phyloP scores from a whole-genome alignment of 2,113 vertebrate genomes.

The Lichenostomus cassidix region DNA sequence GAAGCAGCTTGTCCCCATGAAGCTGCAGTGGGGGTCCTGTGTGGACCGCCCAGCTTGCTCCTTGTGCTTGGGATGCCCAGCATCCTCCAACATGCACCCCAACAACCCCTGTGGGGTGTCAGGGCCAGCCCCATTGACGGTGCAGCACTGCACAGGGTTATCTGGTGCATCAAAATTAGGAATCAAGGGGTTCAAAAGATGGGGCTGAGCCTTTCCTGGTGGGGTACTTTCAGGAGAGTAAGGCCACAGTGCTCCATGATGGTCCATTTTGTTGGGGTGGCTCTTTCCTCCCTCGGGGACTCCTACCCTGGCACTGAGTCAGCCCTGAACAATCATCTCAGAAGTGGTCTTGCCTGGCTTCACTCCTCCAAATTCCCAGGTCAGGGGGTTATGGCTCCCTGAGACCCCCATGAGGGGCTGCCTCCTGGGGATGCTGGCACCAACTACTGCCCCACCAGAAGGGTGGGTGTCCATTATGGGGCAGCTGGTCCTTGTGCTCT shows the following conservation, averaged over 20 bases:
- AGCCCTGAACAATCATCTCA: not conserved
- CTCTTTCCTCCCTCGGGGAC: accelerated
- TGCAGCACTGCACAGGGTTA: accelerated
- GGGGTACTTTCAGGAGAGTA: not conserved
- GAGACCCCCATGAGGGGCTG: not conserved
- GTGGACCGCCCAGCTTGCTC: accelerated
- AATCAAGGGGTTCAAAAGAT: not conserved
- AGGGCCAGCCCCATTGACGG: not conserved
- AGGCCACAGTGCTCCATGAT: not conserved
- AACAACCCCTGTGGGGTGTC: not conserved
- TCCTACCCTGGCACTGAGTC: accelerated
- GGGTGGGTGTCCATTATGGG: accelerated
- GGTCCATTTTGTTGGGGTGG: accelerated
- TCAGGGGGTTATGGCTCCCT: not conserved
- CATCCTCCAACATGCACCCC: accelerated
- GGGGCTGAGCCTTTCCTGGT: not conserved
- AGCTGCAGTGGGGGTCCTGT: accelerated
- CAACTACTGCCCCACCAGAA: accelerated
- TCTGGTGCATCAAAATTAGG: not conserved
- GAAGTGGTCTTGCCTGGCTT: not conserved
- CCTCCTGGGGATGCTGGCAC: not conserved
- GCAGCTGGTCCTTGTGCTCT: not conserved
- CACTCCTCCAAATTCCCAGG: not conserved
- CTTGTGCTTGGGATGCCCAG: not conserved
- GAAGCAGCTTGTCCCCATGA: not conserved